A percentile compares a stretch with the other conserved stretches of the same genome.
Conservation (phyloP, 2,888 invertebrate genomes). For the Dicranocentrus wangi region DNA sequence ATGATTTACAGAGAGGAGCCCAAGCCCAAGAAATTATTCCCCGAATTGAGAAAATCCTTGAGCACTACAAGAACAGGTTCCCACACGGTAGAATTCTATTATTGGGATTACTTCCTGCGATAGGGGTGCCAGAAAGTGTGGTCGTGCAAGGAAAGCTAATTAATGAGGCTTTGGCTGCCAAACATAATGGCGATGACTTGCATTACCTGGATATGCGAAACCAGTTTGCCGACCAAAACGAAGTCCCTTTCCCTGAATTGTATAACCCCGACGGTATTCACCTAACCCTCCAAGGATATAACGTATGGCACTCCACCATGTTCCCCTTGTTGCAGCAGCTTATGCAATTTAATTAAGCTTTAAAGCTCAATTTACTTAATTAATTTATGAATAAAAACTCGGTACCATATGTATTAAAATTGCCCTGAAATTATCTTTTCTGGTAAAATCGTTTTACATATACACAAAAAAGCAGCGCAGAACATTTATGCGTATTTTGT, state of each 20-base stretch:
- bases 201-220: constrained; percentile 41
- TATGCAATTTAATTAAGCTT: constrained; percentile 8
- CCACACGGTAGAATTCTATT: constrained; percentile 36
- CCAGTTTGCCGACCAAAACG: constrained; percentile 28
- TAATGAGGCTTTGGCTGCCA: constrained; percentile 19
- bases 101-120: constrained; percentile 43
- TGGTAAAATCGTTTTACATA: no score
- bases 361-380: background rate
- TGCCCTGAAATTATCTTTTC: no score
- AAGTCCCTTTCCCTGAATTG: constrained; percentile 17
- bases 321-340: background rate
- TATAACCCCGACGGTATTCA: constrained; percentile 22
- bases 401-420: no score
- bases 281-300: constrained; percentile 21
- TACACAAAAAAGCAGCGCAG: no score
- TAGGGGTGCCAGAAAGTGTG: constrained; percentile 2
- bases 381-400: no score
- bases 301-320: constrained; percentile 28
- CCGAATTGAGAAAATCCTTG: constrained; percentile 38
- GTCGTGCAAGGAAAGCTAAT: constrained; percentile 23
- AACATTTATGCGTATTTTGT: no score
- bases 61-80: constrained; percentile 18
- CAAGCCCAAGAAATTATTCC: constrained; percentile 17
- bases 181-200: constrained; percentile 36
- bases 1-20: constrained; percentile 27